Percentiles rank a stretch among this genome's conserved stretches.
phyloP scores from a whole-genome alignment of 2,888 invertebrate genomes.

The Yponomeuta evonymella region DNA sequence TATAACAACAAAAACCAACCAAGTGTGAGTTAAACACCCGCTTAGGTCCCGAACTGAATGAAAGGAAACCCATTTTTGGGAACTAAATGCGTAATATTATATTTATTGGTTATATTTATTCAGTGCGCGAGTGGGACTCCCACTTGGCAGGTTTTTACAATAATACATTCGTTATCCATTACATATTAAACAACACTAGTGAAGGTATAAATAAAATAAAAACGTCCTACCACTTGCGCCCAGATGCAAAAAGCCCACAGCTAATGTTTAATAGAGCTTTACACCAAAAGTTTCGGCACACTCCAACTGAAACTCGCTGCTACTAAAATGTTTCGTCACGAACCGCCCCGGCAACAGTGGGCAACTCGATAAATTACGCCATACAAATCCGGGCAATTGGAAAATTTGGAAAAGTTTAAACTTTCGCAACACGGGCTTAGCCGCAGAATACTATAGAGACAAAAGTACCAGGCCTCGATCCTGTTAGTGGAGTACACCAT shows the following conservation, averaged over 20 bases:
- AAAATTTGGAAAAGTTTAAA: constrained; percentile 27
- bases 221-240: too few species aligned
- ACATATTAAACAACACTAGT: too few species aligned
- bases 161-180: too few species aligned
- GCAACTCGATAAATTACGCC: constrained; percentile 48
- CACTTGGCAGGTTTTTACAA: too few species aligned
- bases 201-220: too few species aligned
- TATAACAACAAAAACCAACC: too few species aligned
- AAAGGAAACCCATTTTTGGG: too few species aligned
- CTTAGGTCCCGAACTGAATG: too few species aligned
- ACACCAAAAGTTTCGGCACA: constrained; percentile 49
- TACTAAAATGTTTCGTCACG: constrained; percentile 48
- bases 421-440: constrained; percentile 23
- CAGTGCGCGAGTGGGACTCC: too few species aligned
- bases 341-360: constrained; percentile 31
- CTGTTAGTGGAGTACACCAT: neutral
- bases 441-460: neutral
- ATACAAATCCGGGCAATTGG: constrained; percentile 27
- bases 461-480: neutral
- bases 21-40: too few species aligned
- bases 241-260: neutral
- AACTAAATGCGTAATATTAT: too few species aligned
- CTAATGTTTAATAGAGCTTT: constrained; percentile 37
- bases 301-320: constrained; percentile 32
- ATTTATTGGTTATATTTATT: too few species aligned